A percentile compares a stretch with the other conserved stretches of the same genome.
These are phyloP conservation scores for Crematogaster levior DNA, from an alignment of 2,888 invertebrate species.

Conservation along the genomic window DNA sequence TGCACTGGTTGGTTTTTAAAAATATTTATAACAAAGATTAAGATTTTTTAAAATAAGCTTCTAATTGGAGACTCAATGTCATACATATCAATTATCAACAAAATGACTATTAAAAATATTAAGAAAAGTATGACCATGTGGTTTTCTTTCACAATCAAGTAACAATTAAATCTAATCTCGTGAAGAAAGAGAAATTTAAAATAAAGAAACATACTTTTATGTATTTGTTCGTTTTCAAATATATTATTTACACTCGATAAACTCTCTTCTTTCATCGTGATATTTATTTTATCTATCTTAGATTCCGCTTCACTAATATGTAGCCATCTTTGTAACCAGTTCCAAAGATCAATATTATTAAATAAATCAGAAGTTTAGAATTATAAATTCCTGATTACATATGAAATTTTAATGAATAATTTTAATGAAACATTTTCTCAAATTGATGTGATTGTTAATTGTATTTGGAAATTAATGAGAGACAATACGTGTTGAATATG, in stretches of 20 bases:
- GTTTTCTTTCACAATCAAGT: neutral
- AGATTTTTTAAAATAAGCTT: too few species aligned
- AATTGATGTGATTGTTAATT: neutral
- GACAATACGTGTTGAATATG: neutral
- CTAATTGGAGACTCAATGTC: too few species aligned
- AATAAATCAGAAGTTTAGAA: neutral
- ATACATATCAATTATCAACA: too few species aligned
- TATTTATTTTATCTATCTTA: neutral
- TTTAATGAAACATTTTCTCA: neutral
- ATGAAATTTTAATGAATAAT: neutral
- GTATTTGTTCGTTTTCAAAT: neutral
- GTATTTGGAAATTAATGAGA: too few species aligned
- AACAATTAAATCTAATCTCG: neutral
- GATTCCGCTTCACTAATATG: neutral
- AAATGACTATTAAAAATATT: too few species aligned
- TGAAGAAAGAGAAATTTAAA: neutral
- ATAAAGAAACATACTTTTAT: neutral
- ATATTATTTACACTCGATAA: neutral
- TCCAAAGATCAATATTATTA: neutral
- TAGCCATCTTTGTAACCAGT: neutral
- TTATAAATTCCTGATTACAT: neutral
- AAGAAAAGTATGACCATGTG: neutral
- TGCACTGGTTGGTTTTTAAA: neutral
- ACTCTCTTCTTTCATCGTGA: neutral
- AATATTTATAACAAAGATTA: neutral